Base-by-base conservation (phyloP, 2,113 vertebrate species). In the Maccullochella peelii region DNA sequence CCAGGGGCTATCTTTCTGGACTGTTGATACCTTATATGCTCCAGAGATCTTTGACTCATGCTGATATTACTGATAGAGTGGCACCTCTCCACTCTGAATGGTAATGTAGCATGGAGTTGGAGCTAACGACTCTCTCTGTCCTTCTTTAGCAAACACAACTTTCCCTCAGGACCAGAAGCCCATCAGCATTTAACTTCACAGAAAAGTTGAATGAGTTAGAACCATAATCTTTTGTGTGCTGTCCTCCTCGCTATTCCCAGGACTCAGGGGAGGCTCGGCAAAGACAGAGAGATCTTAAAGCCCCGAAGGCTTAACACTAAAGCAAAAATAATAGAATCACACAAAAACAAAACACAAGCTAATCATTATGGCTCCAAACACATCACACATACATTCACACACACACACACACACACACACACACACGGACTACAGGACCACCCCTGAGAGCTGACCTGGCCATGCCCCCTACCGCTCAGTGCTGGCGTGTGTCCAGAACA, bases 401-500 rank as follows among this genome's bases (percentile, higher is more conserved):
- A 70, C 82, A 84, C 71, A 79, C 90, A 79, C 90, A 83, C 71
- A 69, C 65, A 82, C 83, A 83, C 76, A 70, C 82, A 84, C 71
- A 79, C 90, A 79, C 90, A 83, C 71, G 18, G 40, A 88, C 83
- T 44, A 38, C 78, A 33, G 79, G 94, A 95, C 94, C 94, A 94
- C 94, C 94, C 93, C 83, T 59, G 90, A 93, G 92, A 93, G 82
- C 75, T 93, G 94, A 94, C 93, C 91, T 50, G 78, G 65, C 91
- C 88, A 36, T 91, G 91, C 90, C 91, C 91, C 88, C 86, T 54
- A 62, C 79, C 63, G 88, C 90, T 88, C 86, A 58, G 73, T 20
- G 44, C 88, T 94, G 94, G 94, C 92, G 75, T 89, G 84, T 58
- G 89, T 93, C 94, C 94, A 95, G 92, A 92, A 86, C 86, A 94